phyloP scores from a whole-genome alignment of 2,888 invertebrate genomes.

The Coremacera marginata region DNA sequence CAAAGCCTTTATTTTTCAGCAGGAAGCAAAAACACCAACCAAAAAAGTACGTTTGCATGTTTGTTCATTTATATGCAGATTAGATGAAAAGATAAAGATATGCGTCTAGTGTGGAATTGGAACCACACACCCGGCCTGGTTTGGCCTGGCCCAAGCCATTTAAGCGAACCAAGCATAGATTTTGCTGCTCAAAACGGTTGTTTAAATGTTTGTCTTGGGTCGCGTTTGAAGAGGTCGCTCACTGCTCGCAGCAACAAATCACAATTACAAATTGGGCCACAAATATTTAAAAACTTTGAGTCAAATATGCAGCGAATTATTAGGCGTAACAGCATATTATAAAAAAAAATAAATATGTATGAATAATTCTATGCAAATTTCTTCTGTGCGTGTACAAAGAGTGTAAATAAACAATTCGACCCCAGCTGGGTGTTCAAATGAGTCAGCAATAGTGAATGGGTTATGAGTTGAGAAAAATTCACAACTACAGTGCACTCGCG shows the following conservation, averaged over 20 bases:
- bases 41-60: background rate
- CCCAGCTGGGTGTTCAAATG: background rate
- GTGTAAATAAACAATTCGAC: conserved; percentile 2
- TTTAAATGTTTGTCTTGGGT: background rate
- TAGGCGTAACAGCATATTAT: background rate
- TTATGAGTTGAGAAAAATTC: too few relatives aligned
- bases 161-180: background rate
- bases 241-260: background rate
- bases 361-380: background rate
- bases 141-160: background rate
- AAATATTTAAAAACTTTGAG: conserved; percentile 22
- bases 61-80: conserved; percentile 27
- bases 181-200: conserved; percentile 1
- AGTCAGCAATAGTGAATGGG: background rate
- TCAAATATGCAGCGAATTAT: background rate
- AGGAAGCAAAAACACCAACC: background rate
- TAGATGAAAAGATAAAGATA: conserved; percentile 24
- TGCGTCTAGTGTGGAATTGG: background rate
- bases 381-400: background rate
- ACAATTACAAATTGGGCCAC: conserved; percentile 25
- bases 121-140: background rate
- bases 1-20: background rate
- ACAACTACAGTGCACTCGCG: too few relatives aligned
- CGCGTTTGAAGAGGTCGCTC: background rate
- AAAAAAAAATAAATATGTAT: background rate